A percentile compares a stretch with the other conserved stretches of the same genome.
phyloP scores from a whole-genome alignment of 2,113 vertebrate genomes.

The Gorsachius goisagi region DNA sequence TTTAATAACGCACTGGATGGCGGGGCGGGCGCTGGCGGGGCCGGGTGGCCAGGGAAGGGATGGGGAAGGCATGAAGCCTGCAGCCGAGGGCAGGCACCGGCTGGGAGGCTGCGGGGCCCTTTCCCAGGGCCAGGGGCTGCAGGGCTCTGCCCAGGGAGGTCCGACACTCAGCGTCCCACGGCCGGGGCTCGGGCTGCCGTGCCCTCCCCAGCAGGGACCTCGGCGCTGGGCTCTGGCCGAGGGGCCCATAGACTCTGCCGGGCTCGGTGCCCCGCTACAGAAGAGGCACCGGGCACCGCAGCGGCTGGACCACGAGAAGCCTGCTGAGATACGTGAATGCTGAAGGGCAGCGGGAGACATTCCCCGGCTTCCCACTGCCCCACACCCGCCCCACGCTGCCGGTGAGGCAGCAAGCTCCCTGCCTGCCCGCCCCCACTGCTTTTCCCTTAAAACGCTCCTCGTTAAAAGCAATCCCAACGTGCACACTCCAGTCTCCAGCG shows the following conservation, averaged over 20 bases:
- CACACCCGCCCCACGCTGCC: accelerated
- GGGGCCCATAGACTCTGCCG: not conserved
- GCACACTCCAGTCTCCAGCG: accelerated
- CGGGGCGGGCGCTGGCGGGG: not conserved
- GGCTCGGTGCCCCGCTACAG: not conserved
- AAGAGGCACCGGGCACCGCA: not conserved
- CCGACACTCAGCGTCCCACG: not conserved
- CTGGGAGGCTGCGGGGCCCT: no score
- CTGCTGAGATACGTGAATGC: accelerated
- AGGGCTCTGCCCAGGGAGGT: not conserved
- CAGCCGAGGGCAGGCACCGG: not conserved
- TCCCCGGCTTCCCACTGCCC: no score
- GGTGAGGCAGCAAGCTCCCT: not conserved
- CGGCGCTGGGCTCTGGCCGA: not conserved
- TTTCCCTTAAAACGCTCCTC: not conserved
- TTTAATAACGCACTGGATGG: not conserved
- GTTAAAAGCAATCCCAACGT: accelerated
- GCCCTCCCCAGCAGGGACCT: not conserved
- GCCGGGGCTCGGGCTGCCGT: not conserved
- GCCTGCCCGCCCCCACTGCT: not conserved
- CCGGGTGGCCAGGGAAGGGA: not conserved
- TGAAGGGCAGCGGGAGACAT: not conserved
- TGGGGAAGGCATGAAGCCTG: not conserved
- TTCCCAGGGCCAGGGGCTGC: not conserved
- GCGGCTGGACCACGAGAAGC: not conserved